These are phyloP conservation scores for Pseudomyrmex flavicornis DNA, from an alignment of 1,140 invertebrate species.

Conservation along the genomic window DNA sequence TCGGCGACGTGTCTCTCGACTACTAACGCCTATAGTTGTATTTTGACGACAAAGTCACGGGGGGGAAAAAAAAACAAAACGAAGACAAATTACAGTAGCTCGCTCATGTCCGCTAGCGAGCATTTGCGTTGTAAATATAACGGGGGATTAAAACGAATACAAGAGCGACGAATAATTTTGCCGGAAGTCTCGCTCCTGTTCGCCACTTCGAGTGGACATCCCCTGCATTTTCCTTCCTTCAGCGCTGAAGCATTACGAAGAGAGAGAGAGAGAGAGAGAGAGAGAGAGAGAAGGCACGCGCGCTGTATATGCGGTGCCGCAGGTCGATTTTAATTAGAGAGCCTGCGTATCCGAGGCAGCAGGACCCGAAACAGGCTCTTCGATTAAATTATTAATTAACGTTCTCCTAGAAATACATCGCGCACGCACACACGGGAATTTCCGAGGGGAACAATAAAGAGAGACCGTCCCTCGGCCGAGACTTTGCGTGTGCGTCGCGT, in stretches of 20 bases:
- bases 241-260: not conserved
- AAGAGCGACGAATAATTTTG: not conserved
- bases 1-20: not conserved
- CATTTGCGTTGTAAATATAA: not conserved
- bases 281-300: not conserved
- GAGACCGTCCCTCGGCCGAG: not conserved
- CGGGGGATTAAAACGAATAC: not conserved
- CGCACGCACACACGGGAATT: slow-evolving; percentile 34
- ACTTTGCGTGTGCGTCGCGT: slow-evolving; percentile 62
- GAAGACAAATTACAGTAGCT: slow-evolving; percentile 27
- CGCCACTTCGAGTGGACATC: slow-evolving; percentile 26
- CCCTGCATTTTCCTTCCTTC: slow-evolving; percentile 47
- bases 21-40: not conserved
- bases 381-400: slow-evolving; percentile 85
- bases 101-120: not conserved
- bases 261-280: not conserved
- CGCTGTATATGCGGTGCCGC: not conserved
- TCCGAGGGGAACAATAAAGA: slow-evolving; percentile 32
- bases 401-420: slow-evolving; percentile 81
- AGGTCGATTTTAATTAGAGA: slow-evolving; percentile 80
- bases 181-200: not conserved
- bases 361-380: slow-evolving; percentile 80
- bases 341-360: slow-evolving; percentile 59
- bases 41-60: slow-evolving; percentile 8
- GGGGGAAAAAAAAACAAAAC: slow-evolving; percentile 3